Base-by-base conservation (phyloP, 1,140 invertebrate genomes). In the Meloidogyne chitwoodi region DNA sequence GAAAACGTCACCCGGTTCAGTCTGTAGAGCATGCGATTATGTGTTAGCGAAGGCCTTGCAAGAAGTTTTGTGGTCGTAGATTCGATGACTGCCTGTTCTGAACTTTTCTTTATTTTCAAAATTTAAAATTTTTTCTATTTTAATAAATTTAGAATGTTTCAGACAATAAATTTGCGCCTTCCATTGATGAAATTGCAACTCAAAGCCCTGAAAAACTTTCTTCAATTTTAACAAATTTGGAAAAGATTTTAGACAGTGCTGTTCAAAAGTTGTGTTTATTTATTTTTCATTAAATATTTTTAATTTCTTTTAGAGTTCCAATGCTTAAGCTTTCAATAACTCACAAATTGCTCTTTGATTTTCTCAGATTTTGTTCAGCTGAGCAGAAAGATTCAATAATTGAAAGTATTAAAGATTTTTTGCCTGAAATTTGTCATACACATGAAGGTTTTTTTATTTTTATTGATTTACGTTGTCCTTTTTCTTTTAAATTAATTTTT, bases 271-370 rank as follows among this genome's bases (percentile, higher is more conserved):
- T 80, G 22, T 31, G 11, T 80, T 19, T 14, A 10, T 73, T 0
- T 67, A 0, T 26, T 19, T 26, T 0, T 70, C 67, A 67, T 67
- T 22, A 10, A 14, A n/a, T n/a, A n/a, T n/a, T n/a, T 24, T 34
- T 10, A 34, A 24, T 62, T 48, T 16, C 19, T 62, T 48, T 74
- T 19, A 62, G 22, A 16, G 27, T 66, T n/a, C 70, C 16, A 24
- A 86, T 89, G 61, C 81, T 90, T 61, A 86, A 87, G 48, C 88
- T 90, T 81, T 88, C 89, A 16, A 84, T 91, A 76, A 90, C 94
- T 0, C 93, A 95, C 86, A 90, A 91, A 61, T 90, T 96, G 0
- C 88, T 96, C 48, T 90, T 90, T 82, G 93, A 96, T 85, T 96
- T 91, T 88, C 89, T 96, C 62, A 87, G 87, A 4, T 90, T 92